Evolutionary conservation across 2,888 invertebrate species (phyloP).

Genomic region (Andricus quercusramuli): DNA sequence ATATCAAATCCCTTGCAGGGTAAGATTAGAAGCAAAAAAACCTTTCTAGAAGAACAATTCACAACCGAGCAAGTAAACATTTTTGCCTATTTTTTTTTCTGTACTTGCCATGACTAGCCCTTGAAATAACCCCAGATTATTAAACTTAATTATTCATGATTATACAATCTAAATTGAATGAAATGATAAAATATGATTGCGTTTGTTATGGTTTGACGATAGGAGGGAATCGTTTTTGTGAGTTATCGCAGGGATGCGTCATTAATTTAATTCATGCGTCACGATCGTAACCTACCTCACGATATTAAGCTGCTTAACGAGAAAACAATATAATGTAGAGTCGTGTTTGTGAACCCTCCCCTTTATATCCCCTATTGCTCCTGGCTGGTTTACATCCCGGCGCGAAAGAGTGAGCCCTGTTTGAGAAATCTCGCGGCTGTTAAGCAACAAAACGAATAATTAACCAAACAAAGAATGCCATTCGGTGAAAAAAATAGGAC

Average conservation of each 20-base stretch:
- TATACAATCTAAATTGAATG: not conserved
- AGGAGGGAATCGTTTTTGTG: not conserved
- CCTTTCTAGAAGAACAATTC: too few relatives aligned
- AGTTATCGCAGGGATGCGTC: not conserved
- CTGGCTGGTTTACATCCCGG: slow-evolving; percentile 34
- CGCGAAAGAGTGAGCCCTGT: slow-evolving; percentile 52
- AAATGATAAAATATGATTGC: not conserved
- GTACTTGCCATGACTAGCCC: too few relatives aligned
- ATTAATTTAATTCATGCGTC: not conserved
- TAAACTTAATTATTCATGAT: not conserved
- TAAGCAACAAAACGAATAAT: slow-evolving; percentile 76
- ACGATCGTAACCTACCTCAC: slow-evolving; percentile 23
- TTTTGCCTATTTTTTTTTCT: too few relatives aligned
- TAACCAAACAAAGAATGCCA: slow-evolving; percentile 69
- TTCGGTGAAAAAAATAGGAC: slow-evolving; percentile 63
- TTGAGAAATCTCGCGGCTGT: slow-evolving; percentile 71
- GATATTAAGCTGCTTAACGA: slow-evolving; percentile 9
- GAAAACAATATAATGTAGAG: slow-evolving; percentile 16
- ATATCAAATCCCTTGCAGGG: too few relatives aligned
- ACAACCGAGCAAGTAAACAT: too few relatives aligned
- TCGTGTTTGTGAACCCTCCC: not conserved
- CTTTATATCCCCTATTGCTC: slow-evolving; percentile 12
- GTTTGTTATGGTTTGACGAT: not conserved
- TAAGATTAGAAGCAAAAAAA: too few relatives aligned
- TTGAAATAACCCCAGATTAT: too few relatives aligned